Percentiles rank a stretch among this genome's conserved stretches.
These are phyloP conservation scores for Dipodomys stephensi DNA, from an alignment of 2,113 vertebrate genomes.

Conservation along the genomic window DNA sequence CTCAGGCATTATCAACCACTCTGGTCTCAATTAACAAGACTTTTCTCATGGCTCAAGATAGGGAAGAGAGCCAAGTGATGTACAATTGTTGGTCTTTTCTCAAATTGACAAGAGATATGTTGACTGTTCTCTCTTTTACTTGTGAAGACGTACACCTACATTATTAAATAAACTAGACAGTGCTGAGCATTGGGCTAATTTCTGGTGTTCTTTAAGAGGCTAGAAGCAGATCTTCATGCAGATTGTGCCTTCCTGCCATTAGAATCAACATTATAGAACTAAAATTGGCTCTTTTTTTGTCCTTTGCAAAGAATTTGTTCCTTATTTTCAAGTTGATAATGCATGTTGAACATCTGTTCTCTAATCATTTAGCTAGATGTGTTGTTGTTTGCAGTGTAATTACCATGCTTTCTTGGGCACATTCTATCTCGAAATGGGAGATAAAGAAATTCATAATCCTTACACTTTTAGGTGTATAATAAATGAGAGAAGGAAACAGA, in stretches of 20 bases:
- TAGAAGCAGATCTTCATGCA: neutral
- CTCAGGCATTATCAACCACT: neutral
- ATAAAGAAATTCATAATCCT: neutral
- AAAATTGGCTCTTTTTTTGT: neutral
- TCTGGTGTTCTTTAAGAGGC: neutral
- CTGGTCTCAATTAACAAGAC: constrained; percentile 5
- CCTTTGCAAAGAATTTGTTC: neutral
- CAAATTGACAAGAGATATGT: neutral
- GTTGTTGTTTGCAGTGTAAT: constrained; percentile 34
- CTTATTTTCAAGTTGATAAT: constrained; percentile 35
- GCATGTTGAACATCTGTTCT: neutral
- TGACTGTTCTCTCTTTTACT: neutral
- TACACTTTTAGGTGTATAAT: neutral
- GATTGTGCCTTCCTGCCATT: constrained; percentile 17
- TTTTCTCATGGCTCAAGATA: neutral
- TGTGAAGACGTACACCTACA: neutral
- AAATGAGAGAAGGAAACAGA: neutral
- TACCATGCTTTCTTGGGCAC: neutral
- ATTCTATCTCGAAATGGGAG: neutral
- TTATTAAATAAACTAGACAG: neutral
- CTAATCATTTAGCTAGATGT: neutral
- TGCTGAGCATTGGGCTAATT: neutral
- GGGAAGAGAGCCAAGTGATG: constrained; percentile 21
- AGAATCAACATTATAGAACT: neutral
- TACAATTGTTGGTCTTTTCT: constrained; percentile 33